Evolutionary conservation across 2,113 vertebrate species (phyloP).

Genomic region (Uria aalge): DNA sequence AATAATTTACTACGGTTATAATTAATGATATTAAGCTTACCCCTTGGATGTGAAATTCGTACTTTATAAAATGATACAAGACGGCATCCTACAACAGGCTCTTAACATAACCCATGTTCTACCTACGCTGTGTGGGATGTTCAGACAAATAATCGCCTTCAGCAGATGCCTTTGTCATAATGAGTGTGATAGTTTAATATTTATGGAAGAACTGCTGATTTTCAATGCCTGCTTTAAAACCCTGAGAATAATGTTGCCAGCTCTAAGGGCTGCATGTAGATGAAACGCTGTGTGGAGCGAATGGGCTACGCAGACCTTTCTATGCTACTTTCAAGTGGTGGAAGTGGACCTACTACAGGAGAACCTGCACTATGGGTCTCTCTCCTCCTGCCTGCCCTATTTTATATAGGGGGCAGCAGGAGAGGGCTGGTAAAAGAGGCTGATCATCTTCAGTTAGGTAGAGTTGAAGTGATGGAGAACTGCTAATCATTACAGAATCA

Average conservation of each 20-base stretch:
- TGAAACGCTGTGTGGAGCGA: not conserved
- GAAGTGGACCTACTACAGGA: not conserved
- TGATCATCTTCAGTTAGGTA: not conserved
- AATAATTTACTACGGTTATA: not conserved
- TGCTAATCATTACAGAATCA: not conserved
- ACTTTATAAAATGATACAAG: constrained; percentile 34
- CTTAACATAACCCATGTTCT: constrained; percentile 61
- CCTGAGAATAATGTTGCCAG: not conserved
- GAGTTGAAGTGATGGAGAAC: not conserved
- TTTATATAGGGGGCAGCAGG: not conserved
- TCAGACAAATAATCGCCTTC: constrained; percentile 64
- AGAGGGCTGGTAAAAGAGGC: not conserved
- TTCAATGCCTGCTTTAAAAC: constrained; percentile 39
- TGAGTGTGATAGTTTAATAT: constrained; percentile 57
- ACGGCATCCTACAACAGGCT: constrained; percentile 43
- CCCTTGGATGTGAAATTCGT: constrained; percentile 20
- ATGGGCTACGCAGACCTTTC: not conserved
- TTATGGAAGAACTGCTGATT: constrained; percentile 60
- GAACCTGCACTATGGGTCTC: rapidly evolving
- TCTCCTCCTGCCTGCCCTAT: not conserved
- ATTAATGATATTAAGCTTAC: not conserved
- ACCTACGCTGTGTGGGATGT: constrained; percentile 58
- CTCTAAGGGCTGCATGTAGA: not conserved
- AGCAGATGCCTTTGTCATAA: constrained; percentile 67
- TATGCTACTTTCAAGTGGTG: rapidly evolving